Conservation (phyloP, 2,888 invertebrate species). For the Drosophila niveifrons region DNA sequence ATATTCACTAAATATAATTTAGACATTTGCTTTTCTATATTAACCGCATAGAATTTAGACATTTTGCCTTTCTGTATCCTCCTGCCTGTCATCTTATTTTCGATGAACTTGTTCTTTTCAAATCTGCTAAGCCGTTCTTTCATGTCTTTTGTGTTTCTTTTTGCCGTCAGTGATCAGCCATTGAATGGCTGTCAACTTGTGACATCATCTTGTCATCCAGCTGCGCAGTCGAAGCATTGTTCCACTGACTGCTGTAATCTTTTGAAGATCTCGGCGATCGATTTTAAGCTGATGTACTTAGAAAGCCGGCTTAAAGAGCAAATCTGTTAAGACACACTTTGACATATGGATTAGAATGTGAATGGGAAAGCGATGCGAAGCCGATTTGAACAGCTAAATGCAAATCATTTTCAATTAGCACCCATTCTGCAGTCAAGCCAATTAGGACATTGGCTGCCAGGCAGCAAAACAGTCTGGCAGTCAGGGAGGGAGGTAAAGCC, state of each 20-base stretch:
- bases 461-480: background rate
- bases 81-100: background rate
- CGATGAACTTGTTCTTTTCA: background rate
- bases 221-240: constrained; percentile 1
- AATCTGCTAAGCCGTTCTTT: background rate
- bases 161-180: constrained; percentile 10
- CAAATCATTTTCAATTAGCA: constrained; percentile 64
- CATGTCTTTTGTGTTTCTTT: background rate
- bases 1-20: no score
- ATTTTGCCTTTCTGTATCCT: background rate
- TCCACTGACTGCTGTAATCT: constrained; percentile 33
- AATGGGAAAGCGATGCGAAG: constrained; percentile 26
- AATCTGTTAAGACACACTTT: constrained; percentile 23
- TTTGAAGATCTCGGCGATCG: constrained; percentile 23
- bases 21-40: no score
- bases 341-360: constrained; percentile 3
- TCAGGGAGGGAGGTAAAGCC: no score
- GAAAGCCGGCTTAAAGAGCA: constrained; percentile 4
- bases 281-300: background rate
- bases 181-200: constrained; percentile 17
- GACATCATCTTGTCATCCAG: constrained; percentile 39
- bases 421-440: constrained; percentile 48
- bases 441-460: constrained; percentile 48
- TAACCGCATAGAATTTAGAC: background rate
- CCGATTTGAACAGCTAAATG: constrained; percentile 55